Evolutionary conservation across 2,797 vertebrate species (phyloP).

Genomic region (Novumbra hubbsi): DNA sequence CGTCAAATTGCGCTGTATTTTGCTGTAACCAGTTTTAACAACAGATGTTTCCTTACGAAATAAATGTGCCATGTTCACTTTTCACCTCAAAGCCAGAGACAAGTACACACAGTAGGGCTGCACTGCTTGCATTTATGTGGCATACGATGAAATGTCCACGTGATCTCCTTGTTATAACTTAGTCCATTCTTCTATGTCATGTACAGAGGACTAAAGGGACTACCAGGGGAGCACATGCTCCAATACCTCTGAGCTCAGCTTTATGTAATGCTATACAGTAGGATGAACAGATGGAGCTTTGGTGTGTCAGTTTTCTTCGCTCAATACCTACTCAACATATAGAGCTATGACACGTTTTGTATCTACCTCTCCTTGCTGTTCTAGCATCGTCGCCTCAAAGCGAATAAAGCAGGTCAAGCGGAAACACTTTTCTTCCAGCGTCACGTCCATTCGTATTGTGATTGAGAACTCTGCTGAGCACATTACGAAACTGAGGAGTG

Average conservation of each 20-base stretch:
- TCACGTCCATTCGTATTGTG: constrained; percentile 22
- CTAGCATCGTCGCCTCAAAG: constrained; percentile 1
- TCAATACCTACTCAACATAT: constrained; percentile 20
- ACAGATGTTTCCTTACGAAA: constrained; percentile 5
- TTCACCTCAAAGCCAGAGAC: constrained; percentile 14
- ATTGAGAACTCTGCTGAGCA: constrained; percentile 11
- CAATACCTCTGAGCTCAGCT: background rate
- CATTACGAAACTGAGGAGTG: background rate
- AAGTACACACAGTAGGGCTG: constrained; percentile 22
- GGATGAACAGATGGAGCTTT: constrained; percentile 1
- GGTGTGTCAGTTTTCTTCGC: constrained; percentile 13
- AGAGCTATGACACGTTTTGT: background rate
- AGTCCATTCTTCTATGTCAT: constrained; percentile 67
- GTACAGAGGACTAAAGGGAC: constrained; percentile 61
- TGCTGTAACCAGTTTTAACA: background rate
- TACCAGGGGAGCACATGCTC: constrained; percentile 31
- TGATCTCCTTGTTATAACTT: background rate
- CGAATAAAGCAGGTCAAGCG: constrained; percentile 20
- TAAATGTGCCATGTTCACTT: constrained; percentile 23
- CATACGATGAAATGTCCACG: background rate
- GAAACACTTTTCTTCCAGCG: constrained; percentile 15
- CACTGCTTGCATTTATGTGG: background rate
- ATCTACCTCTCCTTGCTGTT: background rate
- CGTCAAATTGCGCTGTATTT: background rate
- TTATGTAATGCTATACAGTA: background rate